phyloP scores from a whole-genome alignment of 2,797 vertebrate genomes.

The Poecilia gillii region DNA sequence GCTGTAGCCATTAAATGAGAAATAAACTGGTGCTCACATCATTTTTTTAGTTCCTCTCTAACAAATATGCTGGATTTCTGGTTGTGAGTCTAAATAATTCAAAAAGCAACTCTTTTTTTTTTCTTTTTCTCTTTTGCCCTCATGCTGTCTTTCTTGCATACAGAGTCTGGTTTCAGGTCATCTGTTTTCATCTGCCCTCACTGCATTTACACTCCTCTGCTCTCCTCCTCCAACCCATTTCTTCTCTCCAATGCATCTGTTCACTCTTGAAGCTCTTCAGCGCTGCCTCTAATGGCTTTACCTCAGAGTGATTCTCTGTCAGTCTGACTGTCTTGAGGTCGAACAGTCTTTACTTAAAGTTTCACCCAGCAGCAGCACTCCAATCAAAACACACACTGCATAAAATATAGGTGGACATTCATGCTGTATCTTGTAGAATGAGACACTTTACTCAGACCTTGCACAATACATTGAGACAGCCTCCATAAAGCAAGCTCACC shows the following conservation, averaged over 20 bases:
- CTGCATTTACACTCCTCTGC: slow-evolving; percentile 32
- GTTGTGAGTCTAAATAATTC: slow-evolving; percentile 10
- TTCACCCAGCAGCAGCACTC: slow-evolving; percentile 19
- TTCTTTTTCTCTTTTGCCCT: background rate
- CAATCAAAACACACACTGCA: slow-evolving; percentile 40
- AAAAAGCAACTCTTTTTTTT: background rate
- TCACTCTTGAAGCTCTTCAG: slow-evolving; percentile 42
- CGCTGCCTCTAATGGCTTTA: slow-evolving; percentile 57
- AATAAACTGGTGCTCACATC: background rate
- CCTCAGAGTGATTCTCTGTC: slow-evolving; percentile 46
- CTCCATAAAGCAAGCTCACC: slow-evolving; percentile 37
- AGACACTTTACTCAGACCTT: slow-evolving; percentile 31
- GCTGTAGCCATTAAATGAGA: background rate
- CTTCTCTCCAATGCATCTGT: slow-evolving; percentile 38
- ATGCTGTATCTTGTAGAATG: slow-evolving; percentile 15
- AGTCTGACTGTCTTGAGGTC: slow-evolving; percentile 40
- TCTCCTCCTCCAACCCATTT: slow-evolving; percentile 34
- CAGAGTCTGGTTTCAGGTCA: slow-evolving; percentile 43
- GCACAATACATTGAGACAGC: slow-evolving; percentile 31
- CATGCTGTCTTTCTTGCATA: slow-evolving; percentile 7
- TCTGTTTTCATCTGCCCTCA: slow-evolving; percentile 24
- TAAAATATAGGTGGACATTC: slow-evolving; percentile 26
- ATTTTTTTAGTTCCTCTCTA: background rate
- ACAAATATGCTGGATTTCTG: slow-evolving; percentile 1
- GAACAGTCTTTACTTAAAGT: slow-evolving; percentile 31